Conservation (phyloP, 2,797 vertebrate species). For the Sandelia bainsii region DNA sequence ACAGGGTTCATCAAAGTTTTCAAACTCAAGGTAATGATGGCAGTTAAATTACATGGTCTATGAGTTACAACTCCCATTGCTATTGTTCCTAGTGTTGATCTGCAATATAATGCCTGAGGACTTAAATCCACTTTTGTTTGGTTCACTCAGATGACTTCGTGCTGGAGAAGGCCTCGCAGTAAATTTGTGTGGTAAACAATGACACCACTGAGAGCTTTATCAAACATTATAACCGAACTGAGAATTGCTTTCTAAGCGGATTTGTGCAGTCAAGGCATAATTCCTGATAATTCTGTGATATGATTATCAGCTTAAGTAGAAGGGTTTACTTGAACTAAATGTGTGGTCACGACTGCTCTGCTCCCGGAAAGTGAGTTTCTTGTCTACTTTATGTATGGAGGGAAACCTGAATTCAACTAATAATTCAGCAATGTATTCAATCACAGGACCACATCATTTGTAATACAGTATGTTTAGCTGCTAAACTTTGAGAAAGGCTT, state of each 20-base stretch:
- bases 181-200: constrained; percentile 55
- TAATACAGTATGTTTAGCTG: background rate
- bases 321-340: constrained; percentile 15
- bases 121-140: constrained; percentile 54
- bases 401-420: background rate
- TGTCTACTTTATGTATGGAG: background rate
- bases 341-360: constrained; percentile 15
- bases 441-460: background rate
- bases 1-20: constrained; percentile 34
- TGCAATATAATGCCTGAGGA: constrained; percentile 36
- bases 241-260: constrained; percentile 40
- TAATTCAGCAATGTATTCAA: background rate
- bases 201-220: constrained; percentile 43
- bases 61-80: constrained; percentile 30
- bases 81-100: constrained; percentile 11
- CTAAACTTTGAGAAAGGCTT: too few relatives aligned
- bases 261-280: constrained; percentile 39
- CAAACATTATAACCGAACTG: constrained; percentile 37
- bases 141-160: constrained; percentile 33
- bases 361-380: background rate
- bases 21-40: constrained; percentile 30
- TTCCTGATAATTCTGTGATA: constrained; percentile 37
- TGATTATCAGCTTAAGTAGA: constrained; percentile 54
- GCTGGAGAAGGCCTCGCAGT: constrained; percentile 15
- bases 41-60: constrained; percentile 55